Evolutionary conservation across 2,113 vertebrate genomes (phyloP), one percentile per base, ranked within the genome.

Genomic region (Lonchura striata): DNA sequence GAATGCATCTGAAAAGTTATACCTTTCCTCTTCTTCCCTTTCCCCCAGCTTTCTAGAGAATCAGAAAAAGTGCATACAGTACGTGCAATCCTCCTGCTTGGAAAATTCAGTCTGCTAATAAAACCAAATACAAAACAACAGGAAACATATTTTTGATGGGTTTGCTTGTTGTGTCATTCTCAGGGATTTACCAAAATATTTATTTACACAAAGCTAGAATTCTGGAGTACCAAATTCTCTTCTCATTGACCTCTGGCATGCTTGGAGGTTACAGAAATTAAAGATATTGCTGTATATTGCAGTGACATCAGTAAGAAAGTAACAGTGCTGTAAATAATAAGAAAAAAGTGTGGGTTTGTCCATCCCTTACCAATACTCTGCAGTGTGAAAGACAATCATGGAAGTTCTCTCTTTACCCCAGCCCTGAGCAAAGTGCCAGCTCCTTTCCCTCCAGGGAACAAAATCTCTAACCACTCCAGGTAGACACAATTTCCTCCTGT

Each of bases 181-280:
- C 57, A 44, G 50, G 44, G 37, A 85, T 87, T 95, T 94, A 87
- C 79, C 54, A 57, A 94, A 92, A 63, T 74, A 88, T 61, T 93
- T 95, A 74, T 95, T 96, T 89, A 91, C 33, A 39, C 18, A 82
- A 54, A 70, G 47, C 27, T 76, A 21, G n/a, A 92, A 87, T 52
- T 82, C 27, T 53, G 33, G 25, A 68, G 50, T 64, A 80, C 44
- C 25, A 52, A 19, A 35, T 76, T 86, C 41, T 86, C 46, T 86
- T 75, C 71, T 78, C 46, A 44, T 18, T 60, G 82, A 90, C 54
- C 68, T 80, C 28, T 70, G 54, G 30, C n/a, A 41, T 27, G 20
- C 50, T 85, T 88, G 56, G 41, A 90, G 15, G 9, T 33, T 33
- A 37, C 33, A 89, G 41, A 33, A 78, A 64, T 82, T 86, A 77